Evolutionary conservation across 2,113 vertebrate species (phyloP).

Genomic region (Cinclus mexicanus): DNA sequence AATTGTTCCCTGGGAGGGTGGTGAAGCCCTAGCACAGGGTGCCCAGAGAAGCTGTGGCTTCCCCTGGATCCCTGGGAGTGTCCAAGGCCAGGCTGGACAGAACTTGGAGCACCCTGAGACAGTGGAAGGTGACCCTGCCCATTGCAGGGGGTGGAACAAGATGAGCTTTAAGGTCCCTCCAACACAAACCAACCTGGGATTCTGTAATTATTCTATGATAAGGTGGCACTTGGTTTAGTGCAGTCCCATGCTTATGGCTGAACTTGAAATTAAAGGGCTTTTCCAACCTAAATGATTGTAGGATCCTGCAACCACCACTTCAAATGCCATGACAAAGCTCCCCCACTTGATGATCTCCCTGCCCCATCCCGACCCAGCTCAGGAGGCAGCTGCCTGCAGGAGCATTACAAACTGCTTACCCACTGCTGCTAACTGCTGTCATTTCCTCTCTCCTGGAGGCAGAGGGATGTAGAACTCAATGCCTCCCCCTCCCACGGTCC

Average conservation of each 20-base stretch:
- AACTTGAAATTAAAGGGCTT: background rate
- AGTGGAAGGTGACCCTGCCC: background rate
- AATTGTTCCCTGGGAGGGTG: background rate
- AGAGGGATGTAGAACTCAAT: background rate
- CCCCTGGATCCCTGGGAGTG: background rate
- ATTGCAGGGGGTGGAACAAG: accelerated
- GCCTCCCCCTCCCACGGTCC: background rate
- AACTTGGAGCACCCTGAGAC: accelerated
- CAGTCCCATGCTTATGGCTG: background rate
- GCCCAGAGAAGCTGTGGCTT: background rate
- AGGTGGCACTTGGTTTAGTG: background rate
- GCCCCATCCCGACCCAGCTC: accelerated
- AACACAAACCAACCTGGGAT: background rate
- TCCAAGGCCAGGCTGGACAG: accelerated
- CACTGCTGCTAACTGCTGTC: background rate
- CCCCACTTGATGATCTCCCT: background rate
- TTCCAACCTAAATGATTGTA: background rate
- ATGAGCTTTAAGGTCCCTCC: background rate
- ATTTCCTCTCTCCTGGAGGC: background rate
- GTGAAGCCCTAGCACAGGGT: background rate
- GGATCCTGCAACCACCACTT: background rate
- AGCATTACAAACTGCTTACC: background rate
- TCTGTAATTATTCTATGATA: background rate
- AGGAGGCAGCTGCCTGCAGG: background rate
- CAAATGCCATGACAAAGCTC: background rate